Percentiles rank a stretch among this genome's conserved stretches.
phyloP scores from a whole-genome alignment of 2,888 invertebrate species.

The Himalopsyche anomala region DNA sequence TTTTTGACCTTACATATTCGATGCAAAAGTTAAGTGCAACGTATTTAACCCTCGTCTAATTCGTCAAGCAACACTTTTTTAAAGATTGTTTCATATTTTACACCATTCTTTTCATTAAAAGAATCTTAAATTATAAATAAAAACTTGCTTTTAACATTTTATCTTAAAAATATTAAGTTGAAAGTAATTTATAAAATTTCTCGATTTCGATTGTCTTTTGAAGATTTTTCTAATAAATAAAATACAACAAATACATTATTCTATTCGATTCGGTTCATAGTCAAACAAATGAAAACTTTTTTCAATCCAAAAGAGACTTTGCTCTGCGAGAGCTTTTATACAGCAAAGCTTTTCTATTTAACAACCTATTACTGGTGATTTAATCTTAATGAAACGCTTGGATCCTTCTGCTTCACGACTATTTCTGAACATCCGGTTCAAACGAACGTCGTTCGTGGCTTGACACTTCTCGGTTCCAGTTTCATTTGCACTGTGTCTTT shows the following conservation, averaged over 20 bases:
- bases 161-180: no score
- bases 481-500: constrained; percentile 29
- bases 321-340: constrained; percentile 28
- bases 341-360: constrained; percentile 41
- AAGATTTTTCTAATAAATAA: no score
- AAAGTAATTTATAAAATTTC: no score
- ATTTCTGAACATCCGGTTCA: constrained; percentile 43
- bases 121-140: no score
- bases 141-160: no score
- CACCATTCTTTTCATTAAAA: no score
- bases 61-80: no score
- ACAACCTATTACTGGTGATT: constrained; percentile 46
- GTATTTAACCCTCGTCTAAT: no score
- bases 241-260: not conserved
- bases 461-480: constrained; percentile 30
- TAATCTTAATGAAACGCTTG: constrained; percentile 46
- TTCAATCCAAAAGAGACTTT: not conserved
- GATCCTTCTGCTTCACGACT: constrained; percentile 38
- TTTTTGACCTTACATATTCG: no score
- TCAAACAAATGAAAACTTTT: constrained; percentile 22
- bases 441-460: constrained; percentile 35
- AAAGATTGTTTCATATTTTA: no score
- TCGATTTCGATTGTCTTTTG: no score
- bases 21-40: no score
- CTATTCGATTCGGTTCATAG: not conserved